Conservation (phyloP, 2,113 vertebrate genomes). For the Lepisosteus osseus region DNA sequence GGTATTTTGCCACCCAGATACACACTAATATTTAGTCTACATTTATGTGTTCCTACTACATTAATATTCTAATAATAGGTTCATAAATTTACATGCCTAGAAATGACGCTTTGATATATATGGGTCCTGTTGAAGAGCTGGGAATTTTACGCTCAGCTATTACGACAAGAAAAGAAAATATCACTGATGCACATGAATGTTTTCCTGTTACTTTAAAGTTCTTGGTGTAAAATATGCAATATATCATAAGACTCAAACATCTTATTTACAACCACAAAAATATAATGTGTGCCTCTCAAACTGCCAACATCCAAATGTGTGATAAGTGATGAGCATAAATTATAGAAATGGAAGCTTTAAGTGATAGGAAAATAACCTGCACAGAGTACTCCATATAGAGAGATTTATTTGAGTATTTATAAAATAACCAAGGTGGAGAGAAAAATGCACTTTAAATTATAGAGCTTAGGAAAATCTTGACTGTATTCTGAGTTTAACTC, state of each 20-base stretch:
- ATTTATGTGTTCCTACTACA: too few species aligned
- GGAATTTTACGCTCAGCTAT: not conserved
- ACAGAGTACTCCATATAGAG: not conserved
- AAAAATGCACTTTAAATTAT: not conserved
- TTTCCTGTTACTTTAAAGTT: not conserved
- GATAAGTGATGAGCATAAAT: conserved; percentile 6
- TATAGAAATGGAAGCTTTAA: conserved; percentile 1
- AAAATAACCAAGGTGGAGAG: not conserved
- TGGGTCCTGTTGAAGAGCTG: not conserved
- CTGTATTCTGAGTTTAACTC: not conserved
- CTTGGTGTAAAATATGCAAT: not conserved
- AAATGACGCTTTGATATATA: too few species aligned
- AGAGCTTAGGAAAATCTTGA: not conserved
- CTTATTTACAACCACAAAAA: conserved; percentile 4
- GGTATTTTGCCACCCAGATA: too few species aligned
- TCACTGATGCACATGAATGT: not conserved
- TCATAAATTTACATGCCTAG: too few species aligned
- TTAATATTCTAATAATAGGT: too few species aligned
- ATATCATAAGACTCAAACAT: not conserved
- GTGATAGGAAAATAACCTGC: not conserved
- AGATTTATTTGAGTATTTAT: conserved; percentile 8
- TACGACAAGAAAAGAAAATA: not conserved
- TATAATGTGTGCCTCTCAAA: not conserved
- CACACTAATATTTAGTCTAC: too few species aligned
- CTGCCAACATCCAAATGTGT: conserved; percentile 2